Evolutionary conservation across 2,113 vertebrate species (phyloP), one percentile per base, ranked within the genome.

Genomic region (Reinhardtius hippoglossoides): DNA sequence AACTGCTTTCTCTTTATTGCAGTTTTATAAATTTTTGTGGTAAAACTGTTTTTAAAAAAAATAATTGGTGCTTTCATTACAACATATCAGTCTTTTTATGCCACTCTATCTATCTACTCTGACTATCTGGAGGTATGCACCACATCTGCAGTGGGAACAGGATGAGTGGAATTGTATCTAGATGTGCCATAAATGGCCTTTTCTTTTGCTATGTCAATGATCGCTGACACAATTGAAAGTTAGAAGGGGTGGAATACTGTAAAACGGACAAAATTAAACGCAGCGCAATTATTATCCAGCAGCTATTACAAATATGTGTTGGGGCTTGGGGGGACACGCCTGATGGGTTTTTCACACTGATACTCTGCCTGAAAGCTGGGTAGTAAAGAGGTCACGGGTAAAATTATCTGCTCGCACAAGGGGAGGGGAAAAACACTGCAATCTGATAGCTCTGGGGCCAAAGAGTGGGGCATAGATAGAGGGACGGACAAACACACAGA

Each of bases 391-490:
- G 88, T 90, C 90, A 87, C 4, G 74, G 86, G 78, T 73, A 56
- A 74, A 87, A 90, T 87, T 81, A 91, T 92, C 87, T 79, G 84
- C 81, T 80, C 86, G 74, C 58, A 88, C 80, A 81, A 88, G 85
- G 75, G 88, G 80, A 87, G 83, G 82, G 87, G 84, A 40, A 78
- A 86, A 87, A 73, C 20, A 8, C 71, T 93, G 91, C 78, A 91
- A 89, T 87, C 83, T 85, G 92, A 93, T 92, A 91, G 87, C 85
- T 83, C 48, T 89, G 89, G 81, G 89, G 89, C 86, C 80, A 88
- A 89, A 90, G 83, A 87, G 76, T 83, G 88, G 81, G 88, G 84
- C 71, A 88, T 48, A 74, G 81, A 88, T 44, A 79, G 74, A 82
- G 74, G 68, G 57, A 83, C 50, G 7, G 78, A 87, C 75, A 88